phyloP scores from a whole-genome alignment of 2,888 invertebrate species.

The Agriotes lineatus region DNA sequence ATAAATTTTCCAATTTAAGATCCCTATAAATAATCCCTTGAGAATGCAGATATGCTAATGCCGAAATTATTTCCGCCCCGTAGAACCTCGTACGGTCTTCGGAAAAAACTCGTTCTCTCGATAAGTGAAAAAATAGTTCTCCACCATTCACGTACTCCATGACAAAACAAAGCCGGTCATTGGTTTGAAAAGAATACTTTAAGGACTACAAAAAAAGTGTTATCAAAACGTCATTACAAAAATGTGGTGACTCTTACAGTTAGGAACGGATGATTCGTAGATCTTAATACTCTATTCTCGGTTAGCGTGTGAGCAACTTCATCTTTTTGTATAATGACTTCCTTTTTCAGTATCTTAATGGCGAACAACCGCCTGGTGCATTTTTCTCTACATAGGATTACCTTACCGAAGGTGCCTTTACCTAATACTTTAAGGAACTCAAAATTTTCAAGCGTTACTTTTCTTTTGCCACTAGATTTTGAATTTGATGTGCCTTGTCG shows the following conservation, averaged over 20 bases:
- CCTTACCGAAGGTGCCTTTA: conserved; percentile 99
- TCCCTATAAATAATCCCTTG: conserved; percentile 96
- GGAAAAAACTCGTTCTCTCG: conserved; percentile 88
- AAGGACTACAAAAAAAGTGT: conserved; percentile 78
- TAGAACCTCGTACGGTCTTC: conserved; percentile 98
- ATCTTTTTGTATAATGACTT: conserved; percentile 98
- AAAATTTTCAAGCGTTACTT: conserved; percentile 98
- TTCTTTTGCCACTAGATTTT: conserved; percentile 79
- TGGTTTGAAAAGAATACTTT: conserved; percentile 99
- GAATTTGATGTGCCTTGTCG: conserved; percentile 80
- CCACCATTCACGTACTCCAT: conserved; percentile 99
- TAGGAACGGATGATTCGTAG: conserved; percentile 97
- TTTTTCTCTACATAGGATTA: conserved; percentile 96
- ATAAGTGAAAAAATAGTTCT: conserved; percentile 98
- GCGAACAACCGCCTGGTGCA: conserved; percentile 93
- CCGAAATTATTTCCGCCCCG: conserved; percentile 98
- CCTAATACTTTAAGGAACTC: conserved; percentile 98
- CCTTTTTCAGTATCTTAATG: conserved; percentile 98
- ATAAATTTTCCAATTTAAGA: conserved; percentile 97
- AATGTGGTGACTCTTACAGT: conserved; percentile 79
- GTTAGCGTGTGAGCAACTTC: conserved; percentile 99
- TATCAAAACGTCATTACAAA: background rate
- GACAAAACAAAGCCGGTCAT: conserved; percentile 97
- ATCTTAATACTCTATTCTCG: conserved; percentile 97
- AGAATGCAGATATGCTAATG: conserved; percentile 89